Conservation (phyloP, 1,140 invertebrate species). For the Pogonognathellus flavescens region DNA sequence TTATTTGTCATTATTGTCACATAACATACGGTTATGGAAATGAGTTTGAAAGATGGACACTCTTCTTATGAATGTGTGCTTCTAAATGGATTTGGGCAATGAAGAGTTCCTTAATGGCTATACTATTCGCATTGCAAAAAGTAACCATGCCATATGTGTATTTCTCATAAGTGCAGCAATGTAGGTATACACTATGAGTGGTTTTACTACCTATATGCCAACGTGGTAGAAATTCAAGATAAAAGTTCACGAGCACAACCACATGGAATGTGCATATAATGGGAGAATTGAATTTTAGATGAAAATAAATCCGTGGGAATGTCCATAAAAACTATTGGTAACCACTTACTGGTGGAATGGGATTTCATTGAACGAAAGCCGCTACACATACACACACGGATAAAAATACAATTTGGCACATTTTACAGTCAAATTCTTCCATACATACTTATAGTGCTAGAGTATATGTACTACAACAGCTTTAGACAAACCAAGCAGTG, state of each 20-base stretch:
- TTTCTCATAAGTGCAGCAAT: too few relatives aligned
- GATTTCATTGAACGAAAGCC: conserved; percentile 8
- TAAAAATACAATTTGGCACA: conserved; percentile 47
- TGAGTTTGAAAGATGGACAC: too few relatives aligned
- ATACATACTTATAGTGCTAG: background rate
- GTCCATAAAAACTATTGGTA: conserved; percentile 18
- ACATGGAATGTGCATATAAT: conserved; percentile 42
- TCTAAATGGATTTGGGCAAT: too few relatives aligned
- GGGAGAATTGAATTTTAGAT: conserved; percentile 30
- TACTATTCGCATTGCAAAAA: too few relatives aligned
- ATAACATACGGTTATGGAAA: too few relatives aligned
- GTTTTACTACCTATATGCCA: too few relatives aligned
- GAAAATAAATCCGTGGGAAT: conserved; percentile 36
- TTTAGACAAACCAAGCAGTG: background rate
- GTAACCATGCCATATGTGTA: too few relatives aligned
- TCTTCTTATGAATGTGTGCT: too few relatives aligned
- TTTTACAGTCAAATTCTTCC: conserved; percentile 43
- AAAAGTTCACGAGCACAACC: conserved; percentile 34
- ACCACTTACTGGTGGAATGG: background rate
- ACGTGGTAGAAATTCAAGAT: conserved; percentile 3
- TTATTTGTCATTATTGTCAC: too few relatives aligned
- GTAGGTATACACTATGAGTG: too few relatives aligned
- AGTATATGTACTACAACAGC: background rate
- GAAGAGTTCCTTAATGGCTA: too few relatives aligned
- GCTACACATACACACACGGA: conserved; percentile 14